Evolutionary conservation across 2,888 invertebrate species (phyloP), one percentile per base, ranked within the genome.

Genomic region (Mesopsocus fuscifrons): DNA sequence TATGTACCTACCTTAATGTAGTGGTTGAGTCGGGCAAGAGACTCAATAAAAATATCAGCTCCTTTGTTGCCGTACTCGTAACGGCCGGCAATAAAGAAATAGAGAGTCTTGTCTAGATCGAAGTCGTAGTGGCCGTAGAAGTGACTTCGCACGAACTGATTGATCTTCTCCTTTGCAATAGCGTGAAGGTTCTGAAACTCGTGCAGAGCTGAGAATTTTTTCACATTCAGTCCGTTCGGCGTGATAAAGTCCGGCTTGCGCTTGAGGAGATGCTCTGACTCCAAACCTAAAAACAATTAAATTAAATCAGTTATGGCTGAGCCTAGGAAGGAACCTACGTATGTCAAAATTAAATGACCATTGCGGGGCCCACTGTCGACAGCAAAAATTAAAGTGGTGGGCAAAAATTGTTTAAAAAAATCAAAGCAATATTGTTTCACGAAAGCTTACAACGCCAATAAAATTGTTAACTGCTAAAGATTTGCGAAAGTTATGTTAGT

Each of bases 111-210:
- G 59, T 98, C 98, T 56, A 99, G 63, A 61, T 98, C 87, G 60
- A 98, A 98, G 63, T 99, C 89, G 67, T 89, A 92, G 60, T 98
- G 95, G 0, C 98, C 98, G 64, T 98, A 92, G 60, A 98, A 98
- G 57, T 98, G 98, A 38, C 98, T 98, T 32, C 97, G 71, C 0
- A 95, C 77, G 59, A 99, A 98, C 57, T 97, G 92, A 54, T 98
- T 84, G 51, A 98, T 92, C 65, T 94, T 97, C 53, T 98, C 97
- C 60, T 98, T 98, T 45, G 89, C 81, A 33, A 88, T 59, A 2
- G 98, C 97, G 65, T 98, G 98, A 20, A 97, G 66, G 63, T 99
- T 98, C 64, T 98, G 98, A 59, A 98, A 99, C 66, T 98, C 98
- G 62, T 98, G 98, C 6, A 98, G 65, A 0, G 98, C 98, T 1